Percentiles rank a stretch among this genome's conserved stretches.
phyloP scores from a whole-genome alignment of 2,888 invertebrate genomes.

The Himalopsyche tibetana region DNA sequence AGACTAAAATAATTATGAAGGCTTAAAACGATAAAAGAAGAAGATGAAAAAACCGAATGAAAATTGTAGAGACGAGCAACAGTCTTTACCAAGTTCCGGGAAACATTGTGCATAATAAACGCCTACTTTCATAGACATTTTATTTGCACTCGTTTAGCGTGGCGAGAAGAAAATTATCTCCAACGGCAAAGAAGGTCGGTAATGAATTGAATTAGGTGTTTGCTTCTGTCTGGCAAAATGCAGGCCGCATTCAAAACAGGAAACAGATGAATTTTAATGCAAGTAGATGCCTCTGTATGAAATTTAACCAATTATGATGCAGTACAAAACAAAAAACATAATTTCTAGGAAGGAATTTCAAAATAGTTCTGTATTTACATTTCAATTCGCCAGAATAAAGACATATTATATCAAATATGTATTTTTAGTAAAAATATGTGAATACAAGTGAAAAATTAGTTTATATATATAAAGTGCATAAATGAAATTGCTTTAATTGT shows the following conservation, averaged over 20 bases:
- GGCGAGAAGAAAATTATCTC: slow-evolving; percentile 24
- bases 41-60: slow-evolving; percentile 54
- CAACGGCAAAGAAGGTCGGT: not conserved
- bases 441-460: no score
- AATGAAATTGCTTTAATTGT: no score
- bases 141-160: slow-evolving; percentile 56
- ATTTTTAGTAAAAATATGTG: no score
- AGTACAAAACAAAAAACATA: no score
- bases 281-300: not conserved
- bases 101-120: slow-evolving; percentile 58
- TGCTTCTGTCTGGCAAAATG: slow-evolving; percentile 23
- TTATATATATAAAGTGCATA: no score
- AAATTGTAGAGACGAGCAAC: slow-evolving; percentile 57
- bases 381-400: no score
- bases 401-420: no score
- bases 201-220: slow-evolving; percentile 31
- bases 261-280: not conserved
- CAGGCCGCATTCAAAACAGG: slow-evolving; percentile 23
- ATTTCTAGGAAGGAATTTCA: no score
- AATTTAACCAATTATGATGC: not conserved
- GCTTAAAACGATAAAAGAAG: slow-evolving; percentile 57
- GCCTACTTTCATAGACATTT: slow-evolving; percentile 51
- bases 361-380: no score
- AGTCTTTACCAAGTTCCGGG: slow-evolving; percentile 29
- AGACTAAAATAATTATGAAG: slow-evolving; percentile 64